Percentiles rank a stretch among this genome's conserved stretches.
phyloP scores from a whole-genome alignment of 2,113 vertebrate species.

The Leptobrachium ailaonicum region DNA sequence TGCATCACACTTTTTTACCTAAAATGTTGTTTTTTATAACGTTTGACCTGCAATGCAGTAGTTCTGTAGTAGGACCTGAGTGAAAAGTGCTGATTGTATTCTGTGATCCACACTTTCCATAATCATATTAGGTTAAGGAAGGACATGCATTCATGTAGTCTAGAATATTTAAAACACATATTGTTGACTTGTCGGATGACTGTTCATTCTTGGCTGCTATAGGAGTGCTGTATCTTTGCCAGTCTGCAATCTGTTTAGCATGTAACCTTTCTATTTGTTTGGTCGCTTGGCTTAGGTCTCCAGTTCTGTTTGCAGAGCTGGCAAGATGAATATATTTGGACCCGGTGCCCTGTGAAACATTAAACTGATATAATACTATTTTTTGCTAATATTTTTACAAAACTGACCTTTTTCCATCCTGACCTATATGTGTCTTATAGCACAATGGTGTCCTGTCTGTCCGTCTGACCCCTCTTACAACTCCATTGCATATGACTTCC shows the following conservation, averaged over 20 bases:
- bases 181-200: constrained; percentile 22
- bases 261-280: constrained; percentile 28
- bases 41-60: too few relatives aligned
- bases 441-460: too few relatives aligned
- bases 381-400: too few relatives aligned
- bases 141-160: constrained; percentile 19
- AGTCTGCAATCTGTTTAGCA: constrained; percentile 19
- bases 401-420: too few relatives aligned
- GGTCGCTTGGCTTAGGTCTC: constrained; percentile 12
- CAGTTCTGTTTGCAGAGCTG: neutral
- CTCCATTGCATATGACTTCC: too few relatives aligned
- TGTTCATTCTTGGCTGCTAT: constrained; percentile 41
- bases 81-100: too few relatives aligned
- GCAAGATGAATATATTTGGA: neutral
- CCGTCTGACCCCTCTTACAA: too few relatives aligned
- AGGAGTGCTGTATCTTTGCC: constrained; percentile 1
- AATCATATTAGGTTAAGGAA: neutral
- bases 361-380: neutral
- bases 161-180: constrained; percentile 28
- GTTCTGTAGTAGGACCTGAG: too few relatives aligned
- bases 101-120: too few relatives aligned
- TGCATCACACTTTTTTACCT: too few relatives aligned
- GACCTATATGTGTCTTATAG: too few relatives aligned
- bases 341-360: neutral
- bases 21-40: too few relatives aligned